Percentiles rank a stretch among this genome's conserved stretches.
Conservation (phyloP, 2,113 vertebrate species). For the Takifugu flavidus region DNA sequence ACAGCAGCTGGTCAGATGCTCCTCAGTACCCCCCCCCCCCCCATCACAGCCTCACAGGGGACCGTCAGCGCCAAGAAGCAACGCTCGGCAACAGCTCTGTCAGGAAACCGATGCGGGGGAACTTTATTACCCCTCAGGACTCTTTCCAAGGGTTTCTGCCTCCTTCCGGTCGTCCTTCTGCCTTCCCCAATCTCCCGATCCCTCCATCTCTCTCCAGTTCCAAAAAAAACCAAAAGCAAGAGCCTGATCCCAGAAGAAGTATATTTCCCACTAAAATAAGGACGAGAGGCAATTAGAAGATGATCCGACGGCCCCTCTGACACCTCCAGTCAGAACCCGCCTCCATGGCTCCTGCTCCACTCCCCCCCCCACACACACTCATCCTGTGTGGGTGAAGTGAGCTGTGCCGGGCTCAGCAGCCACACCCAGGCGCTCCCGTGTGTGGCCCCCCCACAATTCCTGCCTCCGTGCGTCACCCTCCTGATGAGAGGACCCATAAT, state of each 20-base stretch:
- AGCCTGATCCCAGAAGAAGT: slow-evolving; percentile 15
- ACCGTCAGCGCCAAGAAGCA: slow-evolving; percentile 55
- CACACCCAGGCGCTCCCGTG: no score
- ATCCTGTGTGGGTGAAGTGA: slow-evolving; percentile 17
- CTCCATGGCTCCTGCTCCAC: slow-evolving; percentile 3
- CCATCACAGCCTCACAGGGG: slow-evolving; percentile 40
- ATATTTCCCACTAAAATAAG: slow-evolving; percentile 17
- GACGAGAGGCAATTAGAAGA: slow-evolving; percentile 24
- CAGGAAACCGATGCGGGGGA: slow-evolving; percentile 75
- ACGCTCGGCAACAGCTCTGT: slow-evolving; percentile 70
- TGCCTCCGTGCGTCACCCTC: no score
- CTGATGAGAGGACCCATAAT: no score
- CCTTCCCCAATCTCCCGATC: slow-evolving; percentile 62
- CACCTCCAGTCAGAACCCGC: slow-evolving; percentile 13
- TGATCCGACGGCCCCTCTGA: slow-evolving; percentile 23
- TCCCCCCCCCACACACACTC: background rate
- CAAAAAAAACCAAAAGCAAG: slow-evolving; percentile 1
- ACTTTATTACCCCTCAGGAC: slow-evolving; percentile 73
- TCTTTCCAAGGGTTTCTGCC: slow-evolving; percentile 70
- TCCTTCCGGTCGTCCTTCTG: slow-evolving; percentile 61
- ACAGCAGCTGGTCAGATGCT: slow-evolving; percentile 54
- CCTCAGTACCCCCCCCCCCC: background rate
- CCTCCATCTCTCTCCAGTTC: slow-evolving; percentile 49
- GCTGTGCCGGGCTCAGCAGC: background rate
- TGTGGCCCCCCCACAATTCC: no score